A percentile compares a stretch with the other conserved stretches of the same genome.
Conservation (phyloP, 2,888 invertebrate species). For the Papilio elwesi region DNA sequence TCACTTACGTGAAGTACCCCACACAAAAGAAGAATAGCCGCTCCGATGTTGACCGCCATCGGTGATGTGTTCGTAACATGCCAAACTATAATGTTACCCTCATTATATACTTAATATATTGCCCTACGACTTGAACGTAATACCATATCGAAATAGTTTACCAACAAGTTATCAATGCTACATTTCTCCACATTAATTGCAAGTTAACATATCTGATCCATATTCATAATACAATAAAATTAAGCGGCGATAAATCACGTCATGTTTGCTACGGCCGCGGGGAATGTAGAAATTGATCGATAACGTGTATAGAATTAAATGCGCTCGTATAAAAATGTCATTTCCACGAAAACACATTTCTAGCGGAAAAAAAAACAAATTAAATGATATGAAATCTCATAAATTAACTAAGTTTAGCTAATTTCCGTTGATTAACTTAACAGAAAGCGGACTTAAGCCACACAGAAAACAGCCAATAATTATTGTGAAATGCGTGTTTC, state of each 20-base stretch:
- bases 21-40: slow-evolving; percentile 58
- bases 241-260: slow-evolving; percentile 38
- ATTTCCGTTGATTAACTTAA: too few relatives aligned
- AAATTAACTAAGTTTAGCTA: too few relatives aligned
- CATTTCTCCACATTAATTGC: slow-evolving; percentile 47
- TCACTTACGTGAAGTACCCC: slow-evolving; percentile 63
- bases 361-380: neutral
- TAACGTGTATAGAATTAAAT: slow-evolving; percentile 7
- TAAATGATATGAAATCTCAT: too few relatives aligned
- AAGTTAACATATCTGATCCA: slow-evolving; percentile 41
- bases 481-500: too few relatives aligned
- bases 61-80: slow-evolving; percentile 58
- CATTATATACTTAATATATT: slow-evolving; percentile 68
- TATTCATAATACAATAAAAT: slow-evolving; percentile 24
- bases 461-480: too few relatives aligned
- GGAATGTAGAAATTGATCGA: slow-evolving; percentile 34
- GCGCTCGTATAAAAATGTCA: neutral
- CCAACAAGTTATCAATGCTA: slow-evolving; percentile 47
- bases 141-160: slow-evolving; percentile 46
- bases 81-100: slow-evolving; percentile 41
- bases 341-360: neutral
- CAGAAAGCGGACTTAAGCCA: too few relatives aligned
- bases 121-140: slow-evolving; percentile 55
- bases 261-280: neutral
- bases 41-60: slow-evolving; percentile 57